Evolutionary conservation across 2,888 invertebrate species (phyloP).

Genomic region (Acholoe squamosa): DNA sequence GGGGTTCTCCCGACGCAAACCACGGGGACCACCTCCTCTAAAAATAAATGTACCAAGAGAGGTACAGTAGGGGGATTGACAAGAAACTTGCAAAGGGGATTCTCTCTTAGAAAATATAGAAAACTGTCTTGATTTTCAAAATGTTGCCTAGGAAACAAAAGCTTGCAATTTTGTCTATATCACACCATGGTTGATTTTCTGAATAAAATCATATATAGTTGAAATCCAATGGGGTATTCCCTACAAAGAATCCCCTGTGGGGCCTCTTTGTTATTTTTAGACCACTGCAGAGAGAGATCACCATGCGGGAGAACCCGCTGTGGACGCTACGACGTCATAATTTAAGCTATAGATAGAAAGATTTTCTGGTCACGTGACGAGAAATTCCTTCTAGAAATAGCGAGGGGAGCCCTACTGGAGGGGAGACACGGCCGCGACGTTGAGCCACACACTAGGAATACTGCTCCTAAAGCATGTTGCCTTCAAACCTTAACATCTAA

Average conservation of each 20-base stretch:
- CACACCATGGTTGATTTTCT: no score
- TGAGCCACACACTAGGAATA: not conserved
- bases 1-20: slow-evolving; percentile 55
- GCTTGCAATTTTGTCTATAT: no score
- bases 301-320: slow-evolving; percentile 56
- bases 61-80: not conserved
- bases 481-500: not conserved
- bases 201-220: no score
- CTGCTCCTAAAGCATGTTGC: slow-evolving; percentile 19
- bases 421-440: slow-evolving; percentile 27
- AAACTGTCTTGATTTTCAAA: not conserved
- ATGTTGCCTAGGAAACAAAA: no score
- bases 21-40: slow-evolving; percentile 58
- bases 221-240: not conserved
- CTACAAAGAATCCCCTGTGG: not conserved
- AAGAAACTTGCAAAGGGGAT: not conserved
- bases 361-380: slow-evolving; percentile 60
- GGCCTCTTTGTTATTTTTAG: slow-evolving; percentile 15
- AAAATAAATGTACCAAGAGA: slow-evolving; percentile 23
- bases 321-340: slow-evolving; percentile 23
- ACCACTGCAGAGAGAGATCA: slow-evolving; percentile 54
- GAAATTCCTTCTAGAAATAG: slow-evolving; percentile 62
- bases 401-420: slow-evolving; percentile 17
- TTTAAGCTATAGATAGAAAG: not conserved
- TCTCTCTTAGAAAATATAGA: not conserved